These are phyloP conservation scores for Psittacula cyanocephala DNA, from an alignment of 2,113 vertebrate genomes.

Conservation along the genomic window DNA sequence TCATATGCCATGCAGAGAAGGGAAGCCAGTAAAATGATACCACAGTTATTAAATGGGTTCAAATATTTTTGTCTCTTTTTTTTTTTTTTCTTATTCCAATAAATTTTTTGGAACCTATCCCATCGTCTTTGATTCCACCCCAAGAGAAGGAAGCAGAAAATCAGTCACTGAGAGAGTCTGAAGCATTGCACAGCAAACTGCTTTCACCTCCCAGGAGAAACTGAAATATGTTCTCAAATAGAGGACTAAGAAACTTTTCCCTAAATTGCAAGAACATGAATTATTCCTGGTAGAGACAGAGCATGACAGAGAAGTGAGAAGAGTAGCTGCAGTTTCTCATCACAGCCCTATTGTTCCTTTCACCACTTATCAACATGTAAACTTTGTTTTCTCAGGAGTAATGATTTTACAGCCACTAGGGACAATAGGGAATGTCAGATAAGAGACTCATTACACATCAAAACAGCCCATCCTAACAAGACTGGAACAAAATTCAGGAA, in stretches of 20 bases:
- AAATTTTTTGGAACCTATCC: background rate
- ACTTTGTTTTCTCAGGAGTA: constrained; percentile 52
- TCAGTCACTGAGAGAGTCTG: constrained; percentile 50
- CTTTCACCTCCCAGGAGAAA: constrained; percentile 11
- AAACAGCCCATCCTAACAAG: constrained; percentile 14
- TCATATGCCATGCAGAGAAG: background rate
- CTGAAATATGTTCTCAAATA: constrained; percentile 12
- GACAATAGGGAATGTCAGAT: constrained; percentile 34
- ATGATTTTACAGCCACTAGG: background rate
- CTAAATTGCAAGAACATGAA: background rate
- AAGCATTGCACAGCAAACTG: constrained; percentile 43
- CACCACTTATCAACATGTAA: constrained; percentile 40
- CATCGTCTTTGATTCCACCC: background rate
- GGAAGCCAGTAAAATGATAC: background rate
- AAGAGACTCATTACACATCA: constrained; percentile 22
- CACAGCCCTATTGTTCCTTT: background rate
- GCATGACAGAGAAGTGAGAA: background rate
- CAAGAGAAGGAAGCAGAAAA: constrained; percentile 47
- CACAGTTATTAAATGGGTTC: background rate
- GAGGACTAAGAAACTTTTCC: constrained; percentile 9
- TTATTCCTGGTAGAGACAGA: constrained; percentile 12
- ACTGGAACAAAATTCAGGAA: constrained; percentile 44
- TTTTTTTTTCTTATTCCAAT: background rate
- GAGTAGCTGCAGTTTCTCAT: background rate
- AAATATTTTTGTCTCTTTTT: constrained; percentile 27